phyloP scores from a whole-genome alignment of 2,113 vertebrate species.

The Aspiorhynchus laticeps region DNA sequence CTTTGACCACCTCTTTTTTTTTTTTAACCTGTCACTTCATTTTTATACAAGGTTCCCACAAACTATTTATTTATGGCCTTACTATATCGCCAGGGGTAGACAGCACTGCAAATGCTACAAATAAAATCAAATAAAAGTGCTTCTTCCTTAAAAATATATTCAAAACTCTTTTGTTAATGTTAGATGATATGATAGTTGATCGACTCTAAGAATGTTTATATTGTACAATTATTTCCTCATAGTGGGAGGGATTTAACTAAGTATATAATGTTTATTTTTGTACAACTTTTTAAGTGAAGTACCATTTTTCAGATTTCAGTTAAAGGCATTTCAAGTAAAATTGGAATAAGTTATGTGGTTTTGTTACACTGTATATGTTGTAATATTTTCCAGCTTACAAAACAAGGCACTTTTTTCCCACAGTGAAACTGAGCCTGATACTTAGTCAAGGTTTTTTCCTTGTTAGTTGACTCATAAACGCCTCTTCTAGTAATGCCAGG shows the following conservation, averaged over 20 bases:
- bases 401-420: not conserved
- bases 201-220: not conserved
- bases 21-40: not conserved
- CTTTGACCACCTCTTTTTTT: not conserved
- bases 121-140: not conserved
- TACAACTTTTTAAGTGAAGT: not conserved
- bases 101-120: not conserved
- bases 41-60: not conserved
- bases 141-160: not conserved
- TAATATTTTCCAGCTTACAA: not conserved
- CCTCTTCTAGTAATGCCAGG: not conserved
- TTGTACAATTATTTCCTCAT: too few species aligned
- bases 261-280: not conserved
- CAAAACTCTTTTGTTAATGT: not conserved
- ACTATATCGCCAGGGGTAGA: not conserved
- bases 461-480: not conserved
- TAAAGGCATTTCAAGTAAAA: not conserved
- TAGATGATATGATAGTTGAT: not conserved
- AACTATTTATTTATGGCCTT: not conserved
- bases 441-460: not conserved
- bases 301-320: not conserved
- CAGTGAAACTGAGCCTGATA: not conserved
- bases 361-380: not conserved
- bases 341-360: not conserved
- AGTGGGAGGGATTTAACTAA: not conserved